Evolutionary conservation across 1,140 invertebrate genomes (phyloP).

Genomic region (Alviniconcha marisindica): DNA sequence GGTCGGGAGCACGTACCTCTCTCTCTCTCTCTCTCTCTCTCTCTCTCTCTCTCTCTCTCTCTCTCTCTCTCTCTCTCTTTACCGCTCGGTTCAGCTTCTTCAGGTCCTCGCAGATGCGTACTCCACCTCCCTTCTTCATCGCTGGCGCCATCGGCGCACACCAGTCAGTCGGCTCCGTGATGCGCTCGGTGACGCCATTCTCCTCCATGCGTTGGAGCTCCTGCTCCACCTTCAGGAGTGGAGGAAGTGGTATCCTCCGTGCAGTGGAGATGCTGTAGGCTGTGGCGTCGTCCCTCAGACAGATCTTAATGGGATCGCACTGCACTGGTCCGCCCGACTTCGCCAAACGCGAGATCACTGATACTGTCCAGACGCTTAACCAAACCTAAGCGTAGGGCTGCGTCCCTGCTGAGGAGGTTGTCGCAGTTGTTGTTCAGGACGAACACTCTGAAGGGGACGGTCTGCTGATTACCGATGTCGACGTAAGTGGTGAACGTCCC

Average conservation of each 20-base stretch:
- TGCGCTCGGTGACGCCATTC: conserved; percentile 16
- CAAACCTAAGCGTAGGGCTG: not conserved
- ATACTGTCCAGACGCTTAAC: not conserved
- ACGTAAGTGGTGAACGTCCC: not conserved
- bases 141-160: not conserved
- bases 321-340: not conserved
- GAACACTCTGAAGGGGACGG: not conserved
- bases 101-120: not conserved
- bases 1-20: not conserved
- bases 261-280: not conserved
- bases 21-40: too few species aligned
- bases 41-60: too few species aligned
- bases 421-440: not conserved
- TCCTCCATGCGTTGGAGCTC: conserved; percentile 27
- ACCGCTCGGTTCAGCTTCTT: conserved; percentile 18
- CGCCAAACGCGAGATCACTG: too few species aligned
- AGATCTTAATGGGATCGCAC: not conserved
- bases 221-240: conserved; percentile 8
- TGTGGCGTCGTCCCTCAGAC: not conserved
- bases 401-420: conserved; percentile 11
- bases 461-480: not conserved
- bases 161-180: conserved; percentile 26
- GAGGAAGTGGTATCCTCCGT: not conserved
- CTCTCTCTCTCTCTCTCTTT: too few species aligned
- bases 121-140: not conserved